Percentiles rank a stretch among this genome's conserved stretches.
Conservation (phyloP, 2,888 invertebrate species). For the Torymus aiolomorphi region DNA sequence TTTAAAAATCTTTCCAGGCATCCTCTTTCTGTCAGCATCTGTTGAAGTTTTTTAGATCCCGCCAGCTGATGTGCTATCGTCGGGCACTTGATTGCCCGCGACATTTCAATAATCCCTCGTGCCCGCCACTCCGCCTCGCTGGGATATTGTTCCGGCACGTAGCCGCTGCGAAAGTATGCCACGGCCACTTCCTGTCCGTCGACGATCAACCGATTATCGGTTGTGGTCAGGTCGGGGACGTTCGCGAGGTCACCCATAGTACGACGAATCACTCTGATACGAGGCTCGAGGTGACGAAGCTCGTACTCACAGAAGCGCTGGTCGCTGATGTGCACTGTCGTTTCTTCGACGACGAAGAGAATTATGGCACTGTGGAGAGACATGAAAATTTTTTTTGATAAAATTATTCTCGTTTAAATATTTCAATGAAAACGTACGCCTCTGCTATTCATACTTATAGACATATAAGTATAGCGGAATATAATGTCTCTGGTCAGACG, state of each 20-base stretch:
- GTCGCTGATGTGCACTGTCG: neutral
- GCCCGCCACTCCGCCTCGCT: slow-evolving; percentile 90
- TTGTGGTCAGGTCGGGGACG: slow-evolving; percentile 78
- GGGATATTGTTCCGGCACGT: slow-evolving; percentile 91
- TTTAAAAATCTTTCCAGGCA: slow-evolving; percentile 82
- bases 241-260: slow-evolving; percentile 84
- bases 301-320: slow-evolving; percentile 88
- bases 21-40: slow-evolving; percentile 88
- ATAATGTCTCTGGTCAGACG: too few species aligned
- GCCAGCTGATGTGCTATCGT: slow-evolving; percentile 94
- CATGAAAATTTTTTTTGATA: neutral
- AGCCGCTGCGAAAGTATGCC: slow-evolving; percentile 93
- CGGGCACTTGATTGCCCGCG: slow-evolving; percentile 94
- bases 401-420: neutral
- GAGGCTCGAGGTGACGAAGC: slow-evolving; percentile 84
- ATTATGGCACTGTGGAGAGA: neutral
- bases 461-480: too few species aligned
- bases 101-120: slow-evolving; percentile 89
- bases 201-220: slow-evolving; percentile 83
- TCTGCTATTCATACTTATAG: too few species aligned
- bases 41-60: slow-evolving; percentile 96
- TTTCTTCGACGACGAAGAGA: slow-evolving; percentile 31
- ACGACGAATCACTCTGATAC: slow-evolving; percentile 85
- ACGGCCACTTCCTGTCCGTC: slow-evolving; percentile 86
- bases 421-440: too few species aligned